Evolutionary conservation across 2,113 vertebrate species (phyloP), one percentile per base, ranked within the genome.

Genomic region (Theropithecus gelada): DNA sequence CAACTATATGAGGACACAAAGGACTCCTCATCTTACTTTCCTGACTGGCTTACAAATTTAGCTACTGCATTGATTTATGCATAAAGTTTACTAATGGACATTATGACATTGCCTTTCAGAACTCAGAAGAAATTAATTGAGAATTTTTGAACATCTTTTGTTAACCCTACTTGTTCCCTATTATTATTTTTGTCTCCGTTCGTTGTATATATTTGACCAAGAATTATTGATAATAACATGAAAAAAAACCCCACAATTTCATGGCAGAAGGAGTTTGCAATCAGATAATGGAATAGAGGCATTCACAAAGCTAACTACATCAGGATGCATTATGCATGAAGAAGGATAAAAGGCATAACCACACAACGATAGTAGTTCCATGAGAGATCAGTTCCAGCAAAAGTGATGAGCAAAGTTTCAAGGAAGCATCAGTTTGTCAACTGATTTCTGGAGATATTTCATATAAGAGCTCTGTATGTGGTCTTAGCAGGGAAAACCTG

Each of bases 371-470:
- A 48, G 20, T 32, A 43, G 22, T 40, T 89, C 27, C 40, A 48
- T 43, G 12, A 90, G 13, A 85, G 40, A 90, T 64, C 78, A 75
- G 20, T 87, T 73, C 30, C 5, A 68, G 55, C 5, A 11, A 81
- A 79, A 40, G 20, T 5, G 11, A 61, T 55, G 4, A 90, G 13
- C 8, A 25, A 75, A 84, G 38, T 83, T 92, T 61, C n/a, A 93
- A 48, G 43, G 32, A 93, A 76, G 32, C 50, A n/a, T 27, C 27
- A 70, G 50, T 23, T 84, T 82, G 43, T 59, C 4, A 96, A 57
- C 3, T 84, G 61, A 94, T 84, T 82, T 89, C n/a, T 93, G 30
- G 88, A 66, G 70, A 57, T 64, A 92, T 61, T 97, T 84, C 20
- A 72, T 25, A 66, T 11, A 50, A 32, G 23, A 6, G 18, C 4